phyloP scores from a whole-genome alignment of 2,113 vertebrate genomes.

The Desmodus rotundus region DNA sequence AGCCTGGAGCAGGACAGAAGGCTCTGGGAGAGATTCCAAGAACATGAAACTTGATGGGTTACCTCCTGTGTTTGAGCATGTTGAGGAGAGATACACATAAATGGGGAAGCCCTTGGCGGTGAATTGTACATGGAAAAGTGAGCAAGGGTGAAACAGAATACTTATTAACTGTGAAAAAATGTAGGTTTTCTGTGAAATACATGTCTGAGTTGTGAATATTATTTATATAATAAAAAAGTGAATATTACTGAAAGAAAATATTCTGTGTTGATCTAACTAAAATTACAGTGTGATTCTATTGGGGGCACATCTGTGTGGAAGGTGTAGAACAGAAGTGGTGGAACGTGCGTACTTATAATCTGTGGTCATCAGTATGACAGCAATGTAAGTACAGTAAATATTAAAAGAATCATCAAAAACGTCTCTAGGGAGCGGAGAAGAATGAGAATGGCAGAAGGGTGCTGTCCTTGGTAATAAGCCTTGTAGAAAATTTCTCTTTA shows the following conservation, averaged over 20 bases:
- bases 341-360: not conserved
- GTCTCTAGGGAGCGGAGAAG: not conserved
- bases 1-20: not conserved
- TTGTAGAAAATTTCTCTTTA: not conserved
- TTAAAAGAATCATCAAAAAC: not conserved
- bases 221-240: slow-evolving; percentile 26
- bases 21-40: not conserved
- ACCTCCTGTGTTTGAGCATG: not conserved
- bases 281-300: not conserved
- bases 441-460: not conserved
- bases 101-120: not conserved
- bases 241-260: not conserved
- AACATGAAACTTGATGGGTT: not conserved
- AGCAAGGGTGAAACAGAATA: not conserved
- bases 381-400: not conserved
- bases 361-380: not conserved
- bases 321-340: not conserved
- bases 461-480: not conserved
- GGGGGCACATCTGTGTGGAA: not conserved
- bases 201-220: not conserved
- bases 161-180: not conserved
- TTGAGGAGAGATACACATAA: not conserved
- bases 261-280: not conserved
- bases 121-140: not conserved
- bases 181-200: not conserved